A percentile compares a stretch with the other conserved stretches of the same genome.
phyloP scores from a whole-genome alignment of 2,888 invertebrate species.

The Nebria salina region DNA sequence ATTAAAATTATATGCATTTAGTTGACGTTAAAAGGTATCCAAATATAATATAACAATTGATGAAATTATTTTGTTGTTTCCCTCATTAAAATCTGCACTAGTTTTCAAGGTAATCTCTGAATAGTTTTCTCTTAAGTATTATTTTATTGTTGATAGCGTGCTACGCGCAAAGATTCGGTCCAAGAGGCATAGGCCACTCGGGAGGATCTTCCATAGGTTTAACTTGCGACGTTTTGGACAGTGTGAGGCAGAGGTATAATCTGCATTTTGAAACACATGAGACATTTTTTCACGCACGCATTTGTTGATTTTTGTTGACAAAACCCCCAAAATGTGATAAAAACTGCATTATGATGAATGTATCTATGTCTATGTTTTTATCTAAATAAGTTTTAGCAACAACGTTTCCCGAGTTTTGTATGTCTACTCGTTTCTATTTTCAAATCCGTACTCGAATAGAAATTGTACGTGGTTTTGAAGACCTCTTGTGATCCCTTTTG shows the following conservation, averaged over 20 bases:
- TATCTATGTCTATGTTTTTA: constrained; percentile 23
- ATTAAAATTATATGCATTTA: no score
- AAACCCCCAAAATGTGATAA: constrained; percentile 17
- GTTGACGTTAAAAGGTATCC: no score
- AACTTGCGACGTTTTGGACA: constrained; percentile 85
- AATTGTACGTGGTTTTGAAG: constrained; percentile 21
- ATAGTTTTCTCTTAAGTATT: constrained; percentile 29
- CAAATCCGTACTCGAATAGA: constrained; percentile 16
- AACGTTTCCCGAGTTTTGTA: constrained; percentile 11
- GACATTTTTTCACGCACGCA: constrained; percentile 31
- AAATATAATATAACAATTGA: background rate
- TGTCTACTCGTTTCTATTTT: constrained; percentile 22
- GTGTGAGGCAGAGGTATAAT: constrained; percentile 76
- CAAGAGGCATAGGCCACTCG: constrained; percentile 92
- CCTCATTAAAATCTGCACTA: constrained; percentile 6
- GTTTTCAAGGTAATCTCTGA: constrained; percentile 32
- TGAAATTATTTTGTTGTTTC: background rate
- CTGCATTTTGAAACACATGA: constrained; percentile 37
- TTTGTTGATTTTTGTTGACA: constrained; percentile 21
- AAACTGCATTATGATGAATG: constrained; percentile 30
- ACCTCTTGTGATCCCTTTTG: constrained; percentile 29
- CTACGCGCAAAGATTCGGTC: constrained; percentile 95
- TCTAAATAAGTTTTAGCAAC: background rate
- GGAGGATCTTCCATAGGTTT: constrained; percentile 86
- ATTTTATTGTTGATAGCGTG: constrained; percentile 72